Percentiles rank a stretch among this genome's conserved stretches.
Conservation (phyloP, 64 coral and sea anemone species). For the Trachythela sp. region DNA sequence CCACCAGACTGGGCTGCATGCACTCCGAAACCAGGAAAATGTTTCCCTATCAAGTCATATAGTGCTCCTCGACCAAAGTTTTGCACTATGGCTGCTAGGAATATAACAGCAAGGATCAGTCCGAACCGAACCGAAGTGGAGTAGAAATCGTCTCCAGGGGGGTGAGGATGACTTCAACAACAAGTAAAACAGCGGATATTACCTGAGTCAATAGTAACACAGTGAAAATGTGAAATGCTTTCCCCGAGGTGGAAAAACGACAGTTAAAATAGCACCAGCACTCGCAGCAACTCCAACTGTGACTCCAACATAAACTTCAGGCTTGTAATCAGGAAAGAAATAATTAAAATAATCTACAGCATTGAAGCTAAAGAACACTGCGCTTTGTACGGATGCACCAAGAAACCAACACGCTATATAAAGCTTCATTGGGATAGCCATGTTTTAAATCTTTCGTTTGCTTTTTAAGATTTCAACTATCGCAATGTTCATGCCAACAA, state of each 20-base stretch:
- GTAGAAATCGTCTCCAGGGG: slow-evolving; percentile 35
- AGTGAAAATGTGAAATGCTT: slow-evolving; percentile 46
- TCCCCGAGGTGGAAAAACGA: slow-evolving; percentile 49
- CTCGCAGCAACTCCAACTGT: slow-evolving; percentile 68
- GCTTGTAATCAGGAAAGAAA: slow-evolving; percentile 85
- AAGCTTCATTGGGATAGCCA: slow-evolving; percentile 56
- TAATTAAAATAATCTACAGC: slow-evolving; percentile 88
- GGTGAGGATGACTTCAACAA: slow-evolving; percentile 62
- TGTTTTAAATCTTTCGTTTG: not conserved
- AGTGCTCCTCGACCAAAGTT: slow-evolving; percentile 74
- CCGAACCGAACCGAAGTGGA: slow-evolving; percentile 44
- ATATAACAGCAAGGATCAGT: slow-evolving; percentile 47
- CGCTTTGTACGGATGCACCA: slow-evolving; percentile 77
- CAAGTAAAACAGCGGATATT: slow-evolving; percentile 52
- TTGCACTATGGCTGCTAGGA: slow-evolving; percentile 71
- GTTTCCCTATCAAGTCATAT: slow-evolving; percentile 72
- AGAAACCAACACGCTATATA: slow-evolving; percentile 84
- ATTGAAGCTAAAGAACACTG: slow-evolving; percentile 81
- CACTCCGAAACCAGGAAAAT: slow-evolving; percentile 67
- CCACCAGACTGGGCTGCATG: slow-evolving; percentile 84
- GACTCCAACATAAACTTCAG: slow-evolving; percentile 80
- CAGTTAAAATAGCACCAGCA: slow-evolving; percentile 59
- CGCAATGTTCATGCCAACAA: not conserved
- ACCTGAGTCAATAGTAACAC: slow-evolving; percentile 54
- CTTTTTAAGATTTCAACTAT: not conserved